Conservation (phyloP, 2,888 invertebrate species). For the Morpho helenor region DNA sequence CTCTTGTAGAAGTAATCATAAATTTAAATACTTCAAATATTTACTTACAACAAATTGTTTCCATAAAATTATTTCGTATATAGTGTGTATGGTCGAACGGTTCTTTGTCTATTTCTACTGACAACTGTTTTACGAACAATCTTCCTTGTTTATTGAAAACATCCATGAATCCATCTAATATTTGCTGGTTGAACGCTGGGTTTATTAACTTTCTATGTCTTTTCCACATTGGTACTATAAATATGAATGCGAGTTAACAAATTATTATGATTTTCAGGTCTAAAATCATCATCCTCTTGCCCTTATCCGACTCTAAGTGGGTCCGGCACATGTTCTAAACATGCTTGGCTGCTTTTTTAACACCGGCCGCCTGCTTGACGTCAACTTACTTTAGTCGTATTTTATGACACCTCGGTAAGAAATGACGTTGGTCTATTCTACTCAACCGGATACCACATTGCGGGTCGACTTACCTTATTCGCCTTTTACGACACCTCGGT, state of each 20-base stretch:
- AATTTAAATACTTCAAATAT: not conserved
- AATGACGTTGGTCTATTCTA: too few relatives aligned
- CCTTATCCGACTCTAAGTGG: too few relatives aligned
- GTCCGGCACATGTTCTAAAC: too few relatives aligned
- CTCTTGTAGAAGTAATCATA: too few relatives aligned
- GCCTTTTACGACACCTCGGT: too few relatives aligned
- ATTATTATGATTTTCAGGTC: not conserved
- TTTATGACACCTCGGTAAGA: too few relatives aligned
- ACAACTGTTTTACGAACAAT: conserved; percentile 29
- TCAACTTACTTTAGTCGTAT: too few relatives aligned
- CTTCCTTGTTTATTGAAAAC: conserved; percentile 38
- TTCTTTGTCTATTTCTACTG: conserved; percentile 31
- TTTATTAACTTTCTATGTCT: conserved; percentile 41
- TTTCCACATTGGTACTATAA: conserved; percentile 43
- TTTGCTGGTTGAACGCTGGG: conserved; percentile 40
- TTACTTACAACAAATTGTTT: conserved; percentile 41
- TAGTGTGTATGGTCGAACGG: conserved; percentile 35
- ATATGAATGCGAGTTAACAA: not conserved
- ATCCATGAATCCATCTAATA: conserved; percentile 36
- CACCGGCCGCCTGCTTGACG: too few relatives aligned
- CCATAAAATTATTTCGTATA: conserved; percentile 34
- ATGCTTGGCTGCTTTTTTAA: too few relatives aligned
- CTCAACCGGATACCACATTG: too few relatives aligned
- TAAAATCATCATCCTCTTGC: too few relatives aligned
- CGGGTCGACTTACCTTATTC: too few relatives aligned